Conservation (phyloP, 2,113 vertebrate species). For the Phasianus colchicus region DNA sequence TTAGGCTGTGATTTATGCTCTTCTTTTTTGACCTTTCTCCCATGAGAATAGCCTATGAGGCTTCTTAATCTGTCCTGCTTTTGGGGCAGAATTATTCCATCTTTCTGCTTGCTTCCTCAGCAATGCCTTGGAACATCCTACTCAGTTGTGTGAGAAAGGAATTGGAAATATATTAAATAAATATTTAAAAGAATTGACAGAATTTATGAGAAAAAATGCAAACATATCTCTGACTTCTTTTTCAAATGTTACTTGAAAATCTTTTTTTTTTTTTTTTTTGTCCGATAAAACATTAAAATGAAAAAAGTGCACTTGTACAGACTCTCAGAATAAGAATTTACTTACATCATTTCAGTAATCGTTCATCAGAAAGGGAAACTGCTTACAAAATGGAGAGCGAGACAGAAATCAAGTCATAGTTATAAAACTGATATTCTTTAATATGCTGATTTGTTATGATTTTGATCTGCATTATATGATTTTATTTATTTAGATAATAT, state of each 20-base stretch:
- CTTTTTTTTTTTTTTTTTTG: neutral
- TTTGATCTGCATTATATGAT: neutral
- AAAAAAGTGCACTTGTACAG: neutral
- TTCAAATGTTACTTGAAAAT: neutral
- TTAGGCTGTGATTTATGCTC: neutral
- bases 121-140: neutral
- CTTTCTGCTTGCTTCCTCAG: neutral
- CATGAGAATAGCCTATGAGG: neutral
- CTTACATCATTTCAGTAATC: neutral
- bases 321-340: neutral
- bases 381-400: neutral
- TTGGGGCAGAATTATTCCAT: neutral
- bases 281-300: neutral
- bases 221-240: neutral
- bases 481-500: neutral
- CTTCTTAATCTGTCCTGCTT: neutral
- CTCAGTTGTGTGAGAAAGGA: neutral
- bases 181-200: neutral
- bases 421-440: constrained; percentile 6
- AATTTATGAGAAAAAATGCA: neutral
- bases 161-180: neutral
- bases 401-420: neutral
- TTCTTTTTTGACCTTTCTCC: neutral
- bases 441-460: constrained; percentile 18
- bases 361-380: neutral